Evolutionary conservation across 2,797 vertebrate genomes (phyloP).

Genomic region (Hydrolagus colliei): DNA sequence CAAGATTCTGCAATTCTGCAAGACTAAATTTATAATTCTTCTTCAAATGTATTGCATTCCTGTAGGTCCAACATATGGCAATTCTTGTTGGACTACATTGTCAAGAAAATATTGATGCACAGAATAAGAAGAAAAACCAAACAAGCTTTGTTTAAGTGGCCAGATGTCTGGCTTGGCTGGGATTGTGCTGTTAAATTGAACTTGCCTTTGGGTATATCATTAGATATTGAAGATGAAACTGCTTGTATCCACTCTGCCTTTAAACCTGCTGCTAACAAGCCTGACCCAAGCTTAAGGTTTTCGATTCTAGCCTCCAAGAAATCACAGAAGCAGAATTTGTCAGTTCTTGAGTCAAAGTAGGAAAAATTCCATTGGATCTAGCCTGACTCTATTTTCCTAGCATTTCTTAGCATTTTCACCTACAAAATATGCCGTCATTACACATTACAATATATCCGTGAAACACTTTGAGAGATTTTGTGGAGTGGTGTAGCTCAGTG

Average conservation of each 20-base stretch:
- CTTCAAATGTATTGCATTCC: background rate
- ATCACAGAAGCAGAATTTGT: too few species aligned
- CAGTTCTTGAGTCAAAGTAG: too few species aligned
- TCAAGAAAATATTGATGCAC: background rate
- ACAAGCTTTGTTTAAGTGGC: background rate
- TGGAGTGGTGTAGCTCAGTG: too few species aligned
- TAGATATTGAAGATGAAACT: background rate
- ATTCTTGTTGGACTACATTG: background rate
- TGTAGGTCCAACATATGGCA: background rate
- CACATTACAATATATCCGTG: too few species aligned
- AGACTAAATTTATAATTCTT: background rate
- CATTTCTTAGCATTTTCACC: too few species aligned
- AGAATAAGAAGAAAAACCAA: background rate
- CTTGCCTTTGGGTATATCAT: background rate
- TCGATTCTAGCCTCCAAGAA: too few species aligned
- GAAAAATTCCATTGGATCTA: too few species aligned
- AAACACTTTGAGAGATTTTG: too few species aligned
- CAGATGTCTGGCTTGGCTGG: background rate
- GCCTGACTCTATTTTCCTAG: too few species aligned
- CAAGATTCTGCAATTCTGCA: background rate
- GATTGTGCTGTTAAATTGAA: background rate
- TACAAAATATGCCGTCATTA: too few species aligned
- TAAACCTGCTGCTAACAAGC: too few species aligned
- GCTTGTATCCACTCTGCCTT: background rate
- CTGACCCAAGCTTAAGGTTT: too few species aligned